phyloP scores from a whole-genome alignment of 2,888 invertebrate genomes.

The Caradrina kadenii region DNA sequence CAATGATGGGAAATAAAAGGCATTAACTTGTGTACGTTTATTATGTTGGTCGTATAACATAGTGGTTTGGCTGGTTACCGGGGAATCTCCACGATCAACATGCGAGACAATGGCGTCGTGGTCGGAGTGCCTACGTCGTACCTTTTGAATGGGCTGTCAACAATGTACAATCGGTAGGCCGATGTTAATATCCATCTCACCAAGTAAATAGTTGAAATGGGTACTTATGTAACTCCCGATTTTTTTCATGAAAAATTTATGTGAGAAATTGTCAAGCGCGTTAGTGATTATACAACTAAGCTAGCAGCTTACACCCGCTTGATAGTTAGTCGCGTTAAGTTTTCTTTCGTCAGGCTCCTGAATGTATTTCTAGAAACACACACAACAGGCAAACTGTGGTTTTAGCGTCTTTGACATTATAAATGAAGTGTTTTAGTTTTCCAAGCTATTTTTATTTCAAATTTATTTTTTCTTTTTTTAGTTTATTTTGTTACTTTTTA shows the following conservation, averaged over 20 bases:
- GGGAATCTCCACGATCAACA: constrained; percentile 67
- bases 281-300: no score
- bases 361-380: no score
- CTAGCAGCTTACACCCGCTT: no score
- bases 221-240: background rate
- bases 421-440: no score
- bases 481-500: background rate
- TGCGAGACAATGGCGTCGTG: constrained; percentile 58
- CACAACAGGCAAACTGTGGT: no score
- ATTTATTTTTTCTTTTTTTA: background rate
- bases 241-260: no score
- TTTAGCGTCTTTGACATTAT: no score
- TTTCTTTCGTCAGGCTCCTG: no score
- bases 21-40: constrained; percentile 53
- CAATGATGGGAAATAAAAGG: constrained; percentile 51
- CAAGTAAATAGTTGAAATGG: background rate
- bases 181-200: background rate
- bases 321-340: no score
- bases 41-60: constrained; percentile 53
- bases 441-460: no score
- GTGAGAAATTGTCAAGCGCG: no score
- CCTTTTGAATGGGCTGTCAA: constrained; percentile 43
- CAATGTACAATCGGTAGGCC: background rate
- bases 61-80: constrained; percentile 64
- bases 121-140: constrained; percentile 21